Conservation (phyloP, 2,113 vertebrate genomes). For the Epinephelus cyanopodus region DNA sequence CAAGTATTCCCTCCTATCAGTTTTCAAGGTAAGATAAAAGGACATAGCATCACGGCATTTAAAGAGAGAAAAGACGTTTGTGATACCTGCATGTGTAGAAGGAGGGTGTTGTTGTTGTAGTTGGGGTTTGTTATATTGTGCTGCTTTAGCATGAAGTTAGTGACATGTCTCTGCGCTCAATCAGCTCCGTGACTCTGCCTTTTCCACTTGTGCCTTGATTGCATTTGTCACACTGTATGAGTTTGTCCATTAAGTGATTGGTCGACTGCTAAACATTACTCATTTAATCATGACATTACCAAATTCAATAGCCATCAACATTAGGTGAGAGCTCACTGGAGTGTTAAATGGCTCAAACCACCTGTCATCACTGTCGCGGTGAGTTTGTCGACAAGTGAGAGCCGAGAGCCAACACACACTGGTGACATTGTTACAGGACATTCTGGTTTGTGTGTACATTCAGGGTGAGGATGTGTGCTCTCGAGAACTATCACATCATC, state of each 20-base stretch:
- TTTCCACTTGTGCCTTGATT: conserved; percentile 57
- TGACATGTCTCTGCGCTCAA: background rate
- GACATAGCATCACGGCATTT: conserved; percentile 13
- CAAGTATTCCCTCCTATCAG: conserved; percentile 17
- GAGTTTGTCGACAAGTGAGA: conserved; percentile 32
- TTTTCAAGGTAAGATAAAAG: conserved; percentile 76
- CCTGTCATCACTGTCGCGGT: conserved; percentile 7
- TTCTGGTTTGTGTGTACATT: conserved; percentile 80
- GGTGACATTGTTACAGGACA: conserved; percentile 67
- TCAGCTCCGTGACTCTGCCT: conserved; percentile 32
- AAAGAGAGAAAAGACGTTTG: background rate
- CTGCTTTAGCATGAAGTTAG: conserved; percentile 13
- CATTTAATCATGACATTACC: conserved; percentile 75
- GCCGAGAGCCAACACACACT: conserved; percentile 10
- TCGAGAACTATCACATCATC: conserved; percentile 28
- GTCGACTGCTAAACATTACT: conserved; percentile 49
- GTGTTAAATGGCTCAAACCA: conserved; percentile 54
- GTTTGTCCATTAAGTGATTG: conserved; percentile 77
- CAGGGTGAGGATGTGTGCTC: conserved; percentile 71
- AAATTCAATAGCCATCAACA: conserved; percentile 77
- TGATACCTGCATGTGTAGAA: background rate
- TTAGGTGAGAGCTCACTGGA: conserved; percentile 46
- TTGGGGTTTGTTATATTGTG: background rate
- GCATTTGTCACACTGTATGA: conserved; percentile 68
- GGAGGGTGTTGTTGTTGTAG: background rate